A percentile compares a stretch with the other conserved stretches of the same genome.
These are phyloP conservation scores for Neodiprion virginianus DNA, from an alignment of 1,140 invertebrate species.

Conservation along the genomic window DNA sequence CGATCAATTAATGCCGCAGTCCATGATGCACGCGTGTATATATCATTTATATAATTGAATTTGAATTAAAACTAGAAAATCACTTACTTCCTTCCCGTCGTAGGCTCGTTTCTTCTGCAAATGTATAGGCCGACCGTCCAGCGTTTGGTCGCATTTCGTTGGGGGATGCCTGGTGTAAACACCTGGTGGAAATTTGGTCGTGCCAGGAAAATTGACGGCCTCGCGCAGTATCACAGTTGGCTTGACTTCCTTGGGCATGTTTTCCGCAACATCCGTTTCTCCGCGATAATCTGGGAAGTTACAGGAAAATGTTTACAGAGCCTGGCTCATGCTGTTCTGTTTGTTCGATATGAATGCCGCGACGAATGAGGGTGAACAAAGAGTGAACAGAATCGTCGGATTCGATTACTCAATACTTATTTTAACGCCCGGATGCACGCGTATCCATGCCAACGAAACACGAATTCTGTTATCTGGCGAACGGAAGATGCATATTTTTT, in stretches of 20 bases:
- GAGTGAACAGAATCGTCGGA: too few relatives aligned
- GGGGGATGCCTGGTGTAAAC: slow-evolving; percentile 29
- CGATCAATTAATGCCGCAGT: too few relatives aligned
- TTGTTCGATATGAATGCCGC: slow-evolving; percentile 46
- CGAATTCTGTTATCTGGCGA: too few relatives aligned
- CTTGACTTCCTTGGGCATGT: not conserved
- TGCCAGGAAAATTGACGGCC: not conserved
- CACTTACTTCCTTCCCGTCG: slow-evolving; percentile 31
- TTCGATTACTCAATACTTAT: not conserved
- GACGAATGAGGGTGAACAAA: slow-evolving; percentile 18
- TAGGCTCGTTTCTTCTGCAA: slow-evolving; percentile 25
- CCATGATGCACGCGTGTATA: too few relatives aligned
- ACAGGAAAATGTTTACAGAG: not conserved
- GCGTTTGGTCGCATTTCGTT: slow-evolving; percentile 23
- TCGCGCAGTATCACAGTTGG: not conserved
- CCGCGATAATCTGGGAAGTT: not conserved
- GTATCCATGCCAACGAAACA: not conserved
- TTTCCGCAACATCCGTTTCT: not conserved
- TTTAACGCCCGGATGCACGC: not conserved
- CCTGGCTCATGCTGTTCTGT: slow-evolving; percentile 24
- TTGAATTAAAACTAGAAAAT: too few relatives aligned
- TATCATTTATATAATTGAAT: too few relatives aligned
- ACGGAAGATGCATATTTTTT: too few relatives aligned
- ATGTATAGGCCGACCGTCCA: slow-evolving; percentile 31
- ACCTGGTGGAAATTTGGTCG: slow-evolving; percentile 24